phyloP scores from a whole-genome alignment of 2,888 invertebrate genomes.

The Parnassius mnemosyne region DNA sequence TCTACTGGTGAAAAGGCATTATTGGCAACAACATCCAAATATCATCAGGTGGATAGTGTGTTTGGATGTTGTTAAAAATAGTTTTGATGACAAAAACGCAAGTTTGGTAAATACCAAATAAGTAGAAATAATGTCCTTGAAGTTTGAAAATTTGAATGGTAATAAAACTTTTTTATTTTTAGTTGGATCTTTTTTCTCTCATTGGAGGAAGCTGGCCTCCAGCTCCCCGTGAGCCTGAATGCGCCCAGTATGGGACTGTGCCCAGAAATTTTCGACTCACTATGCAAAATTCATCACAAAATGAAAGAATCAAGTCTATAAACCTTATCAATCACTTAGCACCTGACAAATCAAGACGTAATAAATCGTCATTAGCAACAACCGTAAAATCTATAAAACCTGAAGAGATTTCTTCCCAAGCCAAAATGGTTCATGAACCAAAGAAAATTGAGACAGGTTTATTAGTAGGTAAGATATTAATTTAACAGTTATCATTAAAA shows the following conservation, averaged over 20 bases:
- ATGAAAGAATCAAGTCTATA: slow-evolving; percentile 80
- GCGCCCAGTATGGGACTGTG: slow-evolving; percentile 61
- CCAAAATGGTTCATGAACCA: slow-evolving; percentile 70
- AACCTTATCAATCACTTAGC: slow-evolving; percentile 81
- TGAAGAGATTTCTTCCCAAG: slow-evolving; percentile 43
- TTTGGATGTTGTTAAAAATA: too few relatives aligned
- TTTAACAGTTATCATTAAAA: background rate
- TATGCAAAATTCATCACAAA: slow-evolving; percentile 62
- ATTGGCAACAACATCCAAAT: too few relatives aligned
- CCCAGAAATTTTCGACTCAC: slow-evolving; percentile 49
- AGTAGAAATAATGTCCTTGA: too few relatives aligned
- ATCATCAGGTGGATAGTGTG: too few relatives aligned
- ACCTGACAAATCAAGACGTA: slow-evolving; percentile 54
- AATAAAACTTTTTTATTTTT: slow-evolving; percentile 28
- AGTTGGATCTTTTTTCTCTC: slow-evolving; percentile 69
- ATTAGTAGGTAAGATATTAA: slow-evolving; percentile 56
- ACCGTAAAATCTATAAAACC: slow-evolving; percentile 28
- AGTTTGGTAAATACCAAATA: too few relatives aligned
- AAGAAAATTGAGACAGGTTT: slow-evolving; percentile 73
- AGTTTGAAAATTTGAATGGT: too few relatives aligned
- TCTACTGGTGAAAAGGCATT: too few relatives aligned
- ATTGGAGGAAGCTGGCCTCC: slow-evolving; percentile 77
- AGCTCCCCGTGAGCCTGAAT: slow-evolving; percentile 59
- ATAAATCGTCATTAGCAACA: slow-evolving; percentile 46
- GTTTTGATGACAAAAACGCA: too few relatives aligned